Evolutionary conservation across 2,888 invertebrate species (phyloP).

Genomic region (Drosophila ustulata): DNA sequence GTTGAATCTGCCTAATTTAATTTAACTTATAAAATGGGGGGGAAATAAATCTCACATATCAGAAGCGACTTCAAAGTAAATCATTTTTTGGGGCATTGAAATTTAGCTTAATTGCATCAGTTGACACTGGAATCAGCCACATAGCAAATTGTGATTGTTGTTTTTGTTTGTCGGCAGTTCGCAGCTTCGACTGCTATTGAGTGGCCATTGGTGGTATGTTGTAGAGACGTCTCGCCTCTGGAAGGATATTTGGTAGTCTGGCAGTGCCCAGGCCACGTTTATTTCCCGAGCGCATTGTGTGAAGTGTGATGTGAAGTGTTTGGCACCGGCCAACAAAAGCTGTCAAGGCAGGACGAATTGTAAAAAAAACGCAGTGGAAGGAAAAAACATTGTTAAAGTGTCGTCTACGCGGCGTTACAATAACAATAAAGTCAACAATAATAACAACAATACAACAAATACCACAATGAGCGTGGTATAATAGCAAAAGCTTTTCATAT

Average conservation of each 20-base stretch:
- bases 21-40: not conserved
- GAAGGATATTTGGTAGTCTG: constrained; percentile 35
- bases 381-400: constrained; percentile 67
- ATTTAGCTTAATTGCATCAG: constrained; percentile 70
- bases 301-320: constrained; percentile 69
- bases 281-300: constrained; percentile 69
- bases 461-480: constrained; percentile 62
- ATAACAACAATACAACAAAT: constrained; percentile 61
- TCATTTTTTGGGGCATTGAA: constrained; percentile 40
- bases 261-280: constrained; percentile 52
- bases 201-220: constrained; percentile 29
- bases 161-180: constrained; percentile 1
- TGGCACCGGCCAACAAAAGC: constrained; percentile 72
- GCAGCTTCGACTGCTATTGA: constrained; percentile 19
- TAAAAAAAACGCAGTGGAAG: constrained; percentile 18
- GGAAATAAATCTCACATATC: not conserved
- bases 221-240: constrained; percentile 22
- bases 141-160: constrained; percentile 17
- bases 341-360: constrained; percentile 60
- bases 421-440: constrained; percentile 74
- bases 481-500: constrained; percentile 74
- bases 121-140: constrained; percentile 37
- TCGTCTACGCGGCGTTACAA: constrained; percentile 73
- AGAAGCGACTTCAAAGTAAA: constrained; percentile 67
- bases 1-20: not conserved